Evolutionary conservation across 2,888 invertebrate genomes (phyloP), one percentile per base, ranked within the genome.

Genomic region (Escarpia spicata): DNA sequence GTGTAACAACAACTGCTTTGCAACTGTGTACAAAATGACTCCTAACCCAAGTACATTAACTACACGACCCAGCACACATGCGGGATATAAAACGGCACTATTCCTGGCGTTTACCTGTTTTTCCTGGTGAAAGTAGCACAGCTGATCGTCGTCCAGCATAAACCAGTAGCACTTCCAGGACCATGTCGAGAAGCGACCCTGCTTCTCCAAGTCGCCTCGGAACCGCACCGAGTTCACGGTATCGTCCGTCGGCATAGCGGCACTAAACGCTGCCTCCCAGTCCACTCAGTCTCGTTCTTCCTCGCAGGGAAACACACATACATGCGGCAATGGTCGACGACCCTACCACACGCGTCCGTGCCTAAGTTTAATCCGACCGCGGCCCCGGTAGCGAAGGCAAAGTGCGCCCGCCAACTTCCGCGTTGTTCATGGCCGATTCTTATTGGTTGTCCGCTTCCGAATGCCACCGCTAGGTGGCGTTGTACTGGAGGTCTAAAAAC

Each of bases 121-220:
- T 26, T 92, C 91, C 75, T 93, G 90, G 90, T 93, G 92, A 91
- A 92, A 93, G 91, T 93, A 93, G 45, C 90, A 37, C 31, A 93
- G 93, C 45, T 93, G 93, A 6, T 92, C 93, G n/a, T 92, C 93
- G 58, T 93, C 92, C 31, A 93, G 91, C 43, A 92, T 90, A 45
- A 93, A 93, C 93, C 93, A 93, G 89, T 93, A 93, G 43, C 92
- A 92, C 89, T 93, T 93, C 93, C 93, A 93, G 4, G 93, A 52
- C 93, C 93, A 93, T 8, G 92, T 93, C 43, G 45, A 91, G 4
- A 92, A 19, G 37, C 91, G 91, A 31, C 93, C 90, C 75, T 93
- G 93, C 89, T 93, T 93, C 43, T 93, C 93, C 31, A 93, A 60
- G 31, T 37, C 91, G 2, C 93, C 93, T 75, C 93, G 91, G 90